Conservation (phyloP, 64 coral and sea anemone species). For the Stylophora pistillata region DNA sequence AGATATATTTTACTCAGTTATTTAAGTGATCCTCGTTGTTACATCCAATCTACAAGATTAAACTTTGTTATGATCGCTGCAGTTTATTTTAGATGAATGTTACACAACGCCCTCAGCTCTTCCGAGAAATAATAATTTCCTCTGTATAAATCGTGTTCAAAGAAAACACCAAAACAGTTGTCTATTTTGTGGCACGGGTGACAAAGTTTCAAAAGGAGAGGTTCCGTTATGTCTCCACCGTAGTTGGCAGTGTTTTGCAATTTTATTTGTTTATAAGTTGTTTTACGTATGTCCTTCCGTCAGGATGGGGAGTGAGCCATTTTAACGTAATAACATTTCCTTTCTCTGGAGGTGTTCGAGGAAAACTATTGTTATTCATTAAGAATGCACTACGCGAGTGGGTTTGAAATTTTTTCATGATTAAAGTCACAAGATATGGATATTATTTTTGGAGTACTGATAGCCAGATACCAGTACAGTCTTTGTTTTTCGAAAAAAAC, state of each 20-base stretch:
- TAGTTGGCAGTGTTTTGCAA: neutral
- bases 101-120: neutral
- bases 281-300: slow-evolving; percentile 4
- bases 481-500: neutral
- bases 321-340: neutral
- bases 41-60: neutral
- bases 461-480: neutral
- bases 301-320: neutral
- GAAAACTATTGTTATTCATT: neutral
- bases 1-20: slow-evolving; percentile 6
- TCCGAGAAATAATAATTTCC: neutral
- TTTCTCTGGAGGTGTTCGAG: neutral
- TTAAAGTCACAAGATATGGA: neutral
- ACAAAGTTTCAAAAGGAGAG: neutral
- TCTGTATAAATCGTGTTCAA: neutral
- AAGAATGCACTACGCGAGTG: neutral
- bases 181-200: neutral
- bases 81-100: neutral
- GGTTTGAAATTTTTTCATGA: neutral
- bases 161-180: no score
- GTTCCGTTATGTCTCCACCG: neutral
- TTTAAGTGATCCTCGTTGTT: slow-evolving; percentile 9
- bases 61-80: slow-evolving; percentile 9
- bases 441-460: neutral
- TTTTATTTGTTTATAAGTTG: neutral